Evolutionary conservation across 2,113 vertebrate species (phyloP), one percentile per base, ranked within the genome.

Genomic region (Oceanodroma tethys): DNA sequence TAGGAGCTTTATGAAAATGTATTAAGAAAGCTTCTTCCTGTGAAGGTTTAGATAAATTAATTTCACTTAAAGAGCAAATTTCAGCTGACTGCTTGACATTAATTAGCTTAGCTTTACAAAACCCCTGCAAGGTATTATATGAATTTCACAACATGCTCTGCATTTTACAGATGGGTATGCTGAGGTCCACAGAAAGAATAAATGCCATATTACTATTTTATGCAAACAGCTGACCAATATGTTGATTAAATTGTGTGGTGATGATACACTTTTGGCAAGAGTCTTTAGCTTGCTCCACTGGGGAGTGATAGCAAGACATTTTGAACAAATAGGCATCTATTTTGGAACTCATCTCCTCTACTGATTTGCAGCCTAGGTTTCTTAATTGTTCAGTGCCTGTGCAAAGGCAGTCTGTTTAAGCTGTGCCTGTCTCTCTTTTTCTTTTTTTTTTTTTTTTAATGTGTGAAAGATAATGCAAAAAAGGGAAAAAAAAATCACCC

Each of bases 171-270:
- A 66, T 81, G 50, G 13, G 4, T 80, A 19, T 81, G 70, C 62
- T 91, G 75, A 90, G 40, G 59, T 84, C 81, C 38, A 86, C 50
- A 93, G 62, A 38, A 91, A 55, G 30, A 63, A 47, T 93, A 95
- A 97, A 95, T 95, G 85, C 27, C 81, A 92, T 90, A 88, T 97
- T 88, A 96, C 62, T 87, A 91, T 92, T 96, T 95, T 91, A 94
- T 96, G n/a, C 43, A 83, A 92, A 89, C 40, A 70, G 70, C 42
- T 95, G 91, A 81, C 80, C 91, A 65, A 38, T 20, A 38, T 43
- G 42, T 55, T 78, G 58, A 74, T 87, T 90, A 90, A 94, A 81
- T 53, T 75, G 13, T 62, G 34, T 58, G 53, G 8, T 26, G 72
- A 76, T 26, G 72, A 76, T 93, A 45, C 20, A 73, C 20, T 73